Evolutionary conservation across 23 tunicate genomes (phyloP), one percentile per base, ranked within the genome.

Genomic region (Ciona savignyi): DNA sequence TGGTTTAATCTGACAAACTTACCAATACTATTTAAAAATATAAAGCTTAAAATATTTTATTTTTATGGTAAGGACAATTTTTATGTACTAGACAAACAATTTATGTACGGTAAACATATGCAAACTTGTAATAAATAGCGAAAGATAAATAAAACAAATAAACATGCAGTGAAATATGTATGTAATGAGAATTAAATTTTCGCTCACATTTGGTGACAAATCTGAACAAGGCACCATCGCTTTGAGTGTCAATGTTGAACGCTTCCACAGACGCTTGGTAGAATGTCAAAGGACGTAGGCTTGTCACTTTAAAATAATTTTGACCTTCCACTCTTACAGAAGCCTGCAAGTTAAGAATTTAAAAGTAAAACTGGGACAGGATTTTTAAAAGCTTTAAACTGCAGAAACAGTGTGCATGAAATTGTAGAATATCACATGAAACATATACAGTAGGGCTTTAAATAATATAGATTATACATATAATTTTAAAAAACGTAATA

Each of bases 121-220:
- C 19, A 49, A 15, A 49, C 15, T 11, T 20, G 15, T 11, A 49
- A 49, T 15, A 15, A 11, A 20, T 49, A 11, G 61, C 19, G 15
- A 11, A 11, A 49, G 20, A 49, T 11, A 49, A 49, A 49, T 49
- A 49, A 49, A 49, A 11, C 61, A 49, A 49, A 49, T 11, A 49
- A 49, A 49, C 61, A 11, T 49, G 15, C 61, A 49, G 20, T 11
- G 61, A 49, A 49, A 15, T 49, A 11, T n/a, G n/a, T n/a, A n/a
- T n/a, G n/a, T n/a, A n/a, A n/a, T n/a, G n/a, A n/a, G n/a, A 11
- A 29, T 1, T 2, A 65, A n/a, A 49, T 33, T 20, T 23, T 22
- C 25, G 34, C 86, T 73, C 72, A 89, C 97, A 60, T 85, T 84
- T 91, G 2, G 97, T 91, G 19, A 23, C 64, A 33, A 91, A 91